Percentiles rank a stretch among this genome's conserved stretches.
Evolutionary conservation across 2,797 vertebrate genomes (phyloP).

Genomic region (Paedocypris micromegethes): DNA sequence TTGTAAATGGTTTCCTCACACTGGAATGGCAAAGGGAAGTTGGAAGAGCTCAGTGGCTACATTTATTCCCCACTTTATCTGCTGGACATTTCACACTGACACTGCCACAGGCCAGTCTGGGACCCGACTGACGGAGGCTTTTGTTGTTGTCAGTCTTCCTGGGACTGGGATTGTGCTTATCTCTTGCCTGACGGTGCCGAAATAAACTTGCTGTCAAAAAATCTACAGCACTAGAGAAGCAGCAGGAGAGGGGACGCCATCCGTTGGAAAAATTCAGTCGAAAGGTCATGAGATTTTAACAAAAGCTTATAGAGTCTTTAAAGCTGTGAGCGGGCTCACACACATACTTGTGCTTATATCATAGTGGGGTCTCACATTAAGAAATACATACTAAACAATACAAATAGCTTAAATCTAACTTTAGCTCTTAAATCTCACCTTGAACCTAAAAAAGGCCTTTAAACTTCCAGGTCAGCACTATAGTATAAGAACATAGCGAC

Average conservation of each 20-base stretch:
- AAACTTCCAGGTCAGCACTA: too few species aligned
- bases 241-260: conserved; percentile 25
- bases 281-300: conserved; percentile 26
- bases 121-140: conserved; percentile 45
- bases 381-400: too few species aligned
- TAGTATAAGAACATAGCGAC: too few species aligned
- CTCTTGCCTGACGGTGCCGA: conserved; percentile 39
- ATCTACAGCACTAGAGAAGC: conserved; percentile 21
- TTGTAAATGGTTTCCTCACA: conserved; percentile 28
- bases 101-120: conserved; percentile 39
- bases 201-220: conserved; percentile 43
- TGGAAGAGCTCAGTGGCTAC: conserved; percentile 27
- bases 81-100: conserved; percentile 47
- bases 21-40: conserved; percentile 30
- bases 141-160: conserved; percentile 49
- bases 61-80: conserved; percentile 48
- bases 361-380: too few species aligned
- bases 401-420: too few species aligned
- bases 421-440: too few species aligned
- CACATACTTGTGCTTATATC: too few species aligned
- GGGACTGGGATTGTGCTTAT: conserved; percentile 41
- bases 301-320: not conserved
- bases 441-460: too few species aligned
- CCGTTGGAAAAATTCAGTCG: conserved; percentile 23
- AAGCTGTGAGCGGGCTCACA: too few species aligned